phyloP scores from a whole-genome alignment of 1,140 invertebrate genomes.

The Macrosteles quadrilineatus region DNA sequence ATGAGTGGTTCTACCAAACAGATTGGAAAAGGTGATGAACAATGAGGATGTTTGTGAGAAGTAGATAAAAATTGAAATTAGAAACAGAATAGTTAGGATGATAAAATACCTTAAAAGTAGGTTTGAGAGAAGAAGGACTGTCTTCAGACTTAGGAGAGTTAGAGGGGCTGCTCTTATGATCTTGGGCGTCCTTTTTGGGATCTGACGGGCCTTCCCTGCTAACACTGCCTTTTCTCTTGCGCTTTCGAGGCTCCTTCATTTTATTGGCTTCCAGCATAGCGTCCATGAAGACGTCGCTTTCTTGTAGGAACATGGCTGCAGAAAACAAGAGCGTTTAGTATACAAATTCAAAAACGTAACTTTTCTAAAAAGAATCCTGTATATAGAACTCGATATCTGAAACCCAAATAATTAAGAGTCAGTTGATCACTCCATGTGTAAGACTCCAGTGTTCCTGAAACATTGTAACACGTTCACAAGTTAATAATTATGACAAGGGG shows the following conservation, averaged over 20 bases:
- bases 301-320: slow-evolving; percentile 75
- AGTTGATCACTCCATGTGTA: too few species aligned
- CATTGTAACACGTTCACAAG: too few species aligned
- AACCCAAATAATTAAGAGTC: too few species aligned
- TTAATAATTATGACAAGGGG: too few species aligned
- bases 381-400: too few species aligned
- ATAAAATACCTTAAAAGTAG: slow-evolving; percentile 53
- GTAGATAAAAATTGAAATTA: too few species aligned
- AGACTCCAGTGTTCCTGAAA: too few species aligned
- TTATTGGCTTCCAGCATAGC: slow-evolving; percentile 70
- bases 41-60: too few species aligned
- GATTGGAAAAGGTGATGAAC: too few species aligned
- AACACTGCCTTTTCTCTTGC: slow-evolving; percentile 68
- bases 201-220: slow-evolving; percentile 58
- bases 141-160: slow-evolving; percentile 53
- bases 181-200: slow-evolving; percentile 35
- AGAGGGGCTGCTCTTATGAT: slow-evolving; percentile 46
- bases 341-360: too few species aligned
- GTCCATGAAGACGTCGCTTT: slow-evolving; percentile 92
- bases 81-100: slow-evolving; percentile 22
- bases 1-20: too few species aligned
- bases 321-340: slow-evolving; percentile 51
- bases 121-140: slow-evolving; percentile 51
- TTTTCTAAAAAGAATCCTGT: too few species aligned
- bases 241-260: slow-evolving; percentile 73